phyloP scores from a whole-genome alignment of 2,113 vertebrate genomes.

The Nycticryphes semicollaris region DNA sequence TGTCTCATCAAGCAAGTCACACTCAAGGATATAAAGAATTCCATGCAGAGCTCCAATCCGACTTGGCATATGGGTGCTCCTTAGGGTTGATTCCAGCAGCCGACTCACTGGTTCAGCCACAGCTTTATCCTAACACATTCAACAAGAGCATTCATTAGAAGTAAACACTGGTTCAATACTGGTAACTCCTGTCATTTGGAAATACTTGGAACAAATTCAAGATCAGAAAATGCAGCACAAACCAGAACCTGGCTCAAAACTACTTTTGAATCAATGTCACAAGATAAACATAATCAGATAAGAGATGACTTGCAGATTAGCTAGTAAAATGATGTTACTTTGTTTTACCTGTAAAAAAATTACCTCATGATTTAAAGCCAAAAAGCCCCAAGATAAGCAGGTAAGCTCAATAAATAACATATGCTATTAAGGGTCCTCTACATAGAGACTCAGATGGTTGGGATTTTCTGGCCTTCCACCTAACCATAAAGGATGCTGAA shows the following conservation, averaged over 20 bases:
- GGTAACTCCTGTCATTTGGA: neutral
- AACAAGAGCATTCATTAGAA: neutral
- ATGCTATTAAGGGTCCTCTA: neutral
- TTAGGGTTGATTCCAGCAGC: slow-evolving; percentile 88
- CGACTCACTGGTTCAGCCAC: slow-evolving; percentile 93
- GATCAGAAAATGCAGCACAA: neutral
- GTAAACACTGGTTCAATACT: neutral
- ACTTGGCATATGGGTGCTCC: slow-evolving; percentile 93
- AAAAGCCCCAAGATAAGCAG: neutral
- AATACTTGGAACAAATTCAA: neutral
- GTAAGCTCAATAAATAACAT: neutral
- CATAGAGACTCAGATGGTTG: too few relatives aligned
- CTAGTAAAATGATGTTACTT: neutral
- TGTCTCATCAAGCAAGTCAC: slow-evolving; percentile 94
- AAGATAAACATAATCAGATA: neutral
- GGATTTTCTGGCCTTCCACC: neutral
- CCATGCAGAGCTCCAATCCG: slow-evolving; percentile 93
- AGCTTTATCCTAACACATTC: slow-evolving; percentile 85
- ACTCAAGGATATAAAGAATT: slow-evolving; percentile 92
- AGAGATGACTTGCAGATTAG: neutral
- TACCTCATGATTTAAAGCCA: neutral
- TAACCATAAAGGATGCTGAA: neutral
- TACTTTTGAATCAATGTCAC: neutral
- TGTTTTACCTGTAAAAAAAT: neutral
- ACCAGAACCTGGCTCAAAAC: neutral